phyloP scores from a whole-genome alignment of 2,888 invertebrate genomes.

The Lumbricus terrestris region DNA sequence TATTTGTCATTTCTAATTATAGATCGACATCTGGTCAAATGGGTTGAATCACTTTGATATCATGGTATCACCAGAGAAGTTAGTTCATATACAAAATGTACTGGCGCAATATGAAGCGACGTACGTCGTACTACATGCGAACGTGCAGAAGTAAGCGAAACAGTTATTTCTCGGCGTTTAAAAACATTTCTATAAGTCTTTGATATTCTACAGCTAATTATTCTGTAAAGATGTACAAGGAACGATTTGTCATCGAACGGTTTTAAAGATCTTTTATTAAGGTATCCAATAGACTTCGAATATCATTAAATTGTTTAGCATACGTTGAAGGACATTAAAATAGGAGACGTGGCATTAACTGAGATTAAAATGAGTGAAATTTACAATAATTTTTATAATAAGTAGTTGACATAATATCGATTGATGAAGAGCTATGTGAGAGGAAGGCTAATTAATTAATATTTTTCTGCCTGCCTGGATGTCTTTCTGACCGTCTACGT shows the following conservation, averaged over 20 bases:
- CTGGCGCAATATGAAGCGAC: not conserved
- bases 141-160: not conserved
- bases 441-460: not conserved
- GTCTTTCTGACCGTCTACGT: not conserved
- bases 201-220: not conserved
- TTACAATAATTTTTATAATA: no score
- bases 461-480: constrained; percentile 18
- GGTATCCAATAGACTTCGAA: not conserved
- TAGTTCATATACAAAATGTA: not conserved
- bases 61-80: not conserved
- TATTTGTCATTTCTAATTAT: not conserved
- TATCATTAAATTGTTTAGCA: not conserved
- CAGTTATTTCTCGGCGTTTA: not conserved
- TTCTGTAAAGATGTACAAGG: not conserved
- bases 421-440: no score
- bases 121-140: not conserved
- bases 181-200: not conserved
- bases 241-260: not conserved
- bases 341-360: not conserved
- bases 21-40: not conserved
- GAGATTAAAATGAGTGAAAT: not conserved
- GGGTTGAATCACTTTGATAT: not conserved
- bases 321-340: not conserved
- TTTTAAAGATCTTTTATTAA: not conserved
- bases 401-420: not conserved